Evolutionary conservation across 2,888 invertebrate species (phyloP).

Genomic region (Habrosyne pyritoides): DNA sequence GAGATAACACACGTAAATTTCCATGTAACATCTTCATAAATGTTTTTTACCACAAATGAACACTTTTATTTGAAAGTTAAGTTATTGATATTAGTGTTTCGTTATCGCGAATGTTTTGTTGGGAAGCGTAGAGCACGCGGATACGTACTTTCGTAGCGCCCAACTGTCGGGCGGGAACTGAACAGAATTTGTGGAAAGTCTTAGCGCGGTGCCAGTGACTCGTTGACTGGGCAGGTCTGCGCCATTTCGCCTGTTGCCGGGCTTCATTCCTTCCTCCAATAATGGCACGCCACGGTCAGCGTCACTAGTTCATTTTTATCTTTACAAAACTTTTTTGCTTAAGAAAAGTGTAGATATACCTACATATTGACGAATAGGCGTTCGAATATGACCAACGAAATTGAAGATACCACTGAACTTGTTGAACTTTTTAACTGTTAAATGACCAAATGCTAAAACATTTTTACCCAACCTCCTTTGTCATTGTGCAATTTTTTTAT

Average conservation of each 20-base stretch:
- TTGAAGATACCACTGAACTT: too few species aligned
- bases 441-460: too few species aligned
- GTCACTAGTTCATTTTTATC: constrained; percentile 23
- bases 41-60: constrained; percentile 38
- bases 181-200: constrained; percentile 26
- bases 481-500: too few species aligned
- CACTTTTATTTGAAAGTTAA: constrained; percentile 24
- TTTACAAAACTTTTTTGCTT: constrained; percentile 28
- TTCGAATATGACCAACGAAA: background rate
- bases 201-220: constrained; percentile 29
- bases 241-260: constrained; percentile 61
- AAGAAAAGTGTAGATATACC: constrained; percentile 9
- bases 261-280: constrained; percentile 44
- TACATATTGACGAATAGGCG: background rate
- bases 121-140: background rate
- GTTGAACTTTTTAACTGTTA: too few species aligned
- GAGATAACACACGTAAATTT: constrained; percentile 35
- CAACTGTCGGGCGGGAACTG: constrained; percentile 42
- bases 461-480: too few species aligned
- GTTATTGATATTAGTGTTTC: background rate
- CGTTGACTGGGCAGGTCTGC: constrained; percentile 37
- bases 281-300: constrained; percentile 32
- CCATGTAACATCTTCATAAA: constrained; percentile 39
- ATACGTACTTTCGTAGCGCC: constrained; percentile 18
- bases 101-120: constrained; percentile 1